These are phyloP conservation scores for Coluber constrictor DNA, from an alignment of 2,797 vertebrate genomes.

Conservation along the genomic window DNA sequence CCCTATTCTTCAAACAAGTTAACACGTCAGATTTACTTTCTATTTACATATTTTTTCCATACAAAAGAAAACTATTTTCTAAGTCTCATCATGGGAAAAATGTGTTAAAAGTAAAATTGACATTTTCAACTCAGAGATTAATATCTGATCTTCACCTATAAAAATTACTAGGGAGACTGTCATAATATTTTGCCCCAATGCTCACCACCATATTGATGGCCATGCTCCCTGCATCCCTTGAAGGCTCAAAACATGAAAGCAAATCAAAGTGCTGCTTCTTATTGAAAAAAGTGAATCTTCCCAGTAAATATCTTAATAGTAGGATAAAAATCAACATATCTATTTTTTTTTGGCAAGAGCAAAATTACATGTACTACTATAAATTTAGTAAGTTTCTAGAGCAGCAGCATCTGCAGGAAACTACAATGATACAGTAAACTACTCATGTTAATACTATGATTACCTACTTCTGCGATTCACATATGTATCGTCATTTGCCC, in stretches of 20 bases:
- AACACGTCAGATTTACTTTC: no score
- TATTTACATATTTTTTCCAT: no score
- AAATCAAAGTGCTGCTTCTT: not conserved
- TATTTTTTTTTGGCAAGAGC: not conserved
- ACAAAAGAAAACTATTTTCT: no score
- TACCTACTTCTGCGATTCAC: not conserved
- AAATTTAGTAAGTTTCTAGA: not conserved
- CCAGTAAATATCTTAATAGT: not conserved
- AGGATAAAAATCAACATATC: not conserved
- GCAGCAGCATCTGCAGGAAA: not conserved
- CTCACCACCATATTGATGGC: not conserved
- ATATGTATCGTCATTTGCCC: not conserved
- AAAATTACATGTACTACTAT: not conserved
- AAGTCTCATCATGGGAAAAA: no score
- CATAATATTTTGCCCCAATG: not conserved
- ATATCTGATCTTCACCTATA: not conserved
- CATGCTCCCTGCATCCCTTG: not conserved
- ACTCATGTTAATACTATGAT: not conserved
- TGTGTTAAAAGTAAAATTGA: no score
- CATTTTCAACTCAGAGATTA: not conserved
- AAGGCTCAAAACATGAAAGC: not conserved
- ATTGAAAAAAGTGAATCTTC: not conserved
- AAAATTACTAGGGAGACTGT: not conserved
- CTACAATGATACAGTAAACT: not conserved
- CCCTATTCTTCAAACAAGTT: no score